These are phyloP conservation scores for Archips xylosteana DNA, from an alignment of 2,888 invertebrate genomes.

Conservation along the genomic window DNA sequence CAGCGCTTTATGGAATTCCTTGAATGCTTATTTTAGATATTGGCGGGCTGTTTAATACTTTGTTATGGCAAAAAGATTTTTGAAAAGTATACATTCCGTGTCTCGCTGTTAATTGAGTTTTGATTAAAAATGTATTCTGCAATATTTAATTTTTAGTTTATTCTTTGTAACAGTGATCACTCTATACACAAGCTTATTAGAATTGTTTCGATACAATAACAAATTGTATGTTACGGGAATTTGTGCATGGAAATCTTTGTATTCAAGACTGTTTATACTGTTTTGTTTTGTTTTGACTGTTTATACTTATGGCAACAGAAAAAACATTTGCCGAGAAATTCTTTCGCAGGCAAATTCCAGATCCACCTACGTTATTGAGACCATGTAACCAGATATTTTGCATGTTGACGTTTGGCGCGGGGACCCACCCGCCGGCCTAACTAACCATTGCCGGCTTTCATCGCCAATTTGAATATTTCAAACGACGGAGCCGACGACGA, in stretches of 20 bases:
- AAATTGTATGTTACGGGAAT: no score
- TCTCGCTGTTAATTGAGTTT: neutral
- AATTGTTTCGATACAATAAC: neutral
- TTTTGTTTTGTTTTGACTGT: no score
- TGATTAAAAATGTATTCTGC: neutral
- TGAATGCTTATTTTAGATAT: no score
- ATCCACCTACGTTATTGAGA: slow-evolving; percentile 14
- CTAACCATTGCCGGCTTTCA: slow-evolving; percentile 76
- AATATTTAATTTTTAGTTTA: slow-evolving; percentile 42
- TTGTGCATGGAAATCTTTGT: no score
- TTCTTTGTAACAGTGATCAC: slow-evolving; percentile 75
- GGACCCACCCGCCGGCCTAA: slow-evolving; percentile 70
- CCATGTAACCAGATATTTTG: slow-evolving; percentile 72
- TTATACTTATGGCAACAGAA: neutral
- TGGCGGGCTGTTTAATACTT: no score
- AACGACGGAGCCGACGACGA: slow-evolving; percentile 67
- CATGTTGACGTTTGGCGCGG: slow-evolving; percentile 70
- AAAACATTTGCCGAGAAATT: neutral
- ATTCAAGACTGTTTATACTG: no score
- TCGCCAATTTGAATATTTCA: slow-evolving; percentile 75
- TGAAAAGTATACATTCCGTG: neutral
- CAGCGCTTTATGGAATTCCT: no score
- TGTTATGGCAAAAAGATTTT: no score
- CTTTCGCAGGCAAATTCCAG: slow-evolving; percentile 4
- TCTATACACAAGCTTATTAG: neutral